Evolutionary conservation across 2,888 invertebrate species (phyloP), one percentile per base, ranked within the genome.

Genomic region (Drosophila macrothrix): DNA sequence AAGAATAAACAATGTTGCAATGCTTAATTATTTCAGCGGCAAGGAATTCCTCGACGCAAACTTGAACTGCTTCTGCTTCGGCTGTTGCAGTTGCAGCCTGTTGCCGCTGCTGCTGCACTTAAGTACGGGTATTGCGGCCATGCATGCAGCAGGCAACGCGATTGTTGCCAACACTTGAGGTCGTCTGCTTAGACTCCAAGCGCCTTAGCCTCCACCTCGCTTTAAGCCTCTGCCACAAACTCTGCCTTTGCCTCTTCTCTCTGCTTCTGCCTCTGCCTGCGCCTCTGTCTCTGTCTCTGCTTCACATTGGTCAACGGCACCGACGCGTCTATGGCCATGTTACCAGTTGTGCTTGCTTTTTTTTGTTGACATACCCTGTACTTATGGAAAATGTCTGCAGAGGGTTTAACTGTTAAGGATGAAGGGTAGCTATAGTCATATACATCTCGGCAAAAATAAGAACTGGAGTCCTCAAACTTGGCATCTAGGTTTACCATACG

Each of bases 21-120:
- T 88, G 87, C 90, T 88, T 88, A 88, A 88, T 88, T 88, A 88
- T 88, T 88, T 90, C 88, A 90, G 87, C 87, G 87, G 88, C 87
- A 90, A 88, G 90, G 88, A 90, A 88, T 88, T 88, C 88, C 87
- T 85, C 71, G 78, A 75, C 78, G 76, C 88, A 86, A 88, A 88
- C 83, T 85, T 87, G 86, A 89, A 86, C 86, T 86, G 89, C 86
- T 89, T 86, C 82, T 82, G 84, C 68, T 71, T 62, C 56, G 29
- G 75, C 61, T 41, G 74, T 54, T 73, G 68, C 52, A 50, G 65
- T 55, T 59, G 82, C 46, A 64, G 76, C 53, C 58, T 68, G 76
- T 53, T 64, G 69, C 41, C 76, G 73, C 43, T 59, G 72, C 22
- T 64, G 76, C 62, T 76, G 68, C 80, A 77, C 61, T 80, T 80